Conservation (phyloP, 2,113 vertebrate species). For the Platichthys stellatus region DNA sequence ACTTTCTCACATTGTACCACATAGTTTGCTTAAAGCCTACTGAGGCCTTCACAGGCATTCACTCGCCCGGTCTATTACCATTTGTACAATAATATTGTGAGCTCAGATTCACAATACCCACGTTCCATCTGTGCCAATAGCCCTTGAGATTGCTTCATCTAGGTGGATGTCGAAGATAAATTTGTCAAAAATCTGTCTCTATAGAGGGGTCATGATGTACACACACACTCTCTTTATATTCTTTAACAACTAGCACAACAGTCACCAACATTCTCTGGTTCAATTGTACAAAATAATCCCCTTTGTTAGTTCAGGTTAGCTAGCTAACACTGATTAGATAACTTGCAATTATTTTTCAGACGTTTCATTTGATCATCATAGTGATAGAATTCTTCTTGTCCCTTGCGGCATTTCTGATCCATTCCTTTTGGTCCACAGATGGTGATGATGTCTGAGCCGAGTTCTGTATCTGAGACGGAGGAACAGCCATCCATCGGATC, state of each 20-base stretch:
- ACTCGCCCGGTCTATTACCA: background rate
- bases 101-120: constrained; percentile 19
- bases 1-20: constrained; percentile 8
- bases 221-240: constrained; percentile 21
- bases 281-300: constrained; percentile 25
- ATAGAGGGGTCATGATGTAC: background rate
- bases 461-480: constrained; percentile 6
- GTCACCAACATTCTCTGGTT: constrained; percentile 32
- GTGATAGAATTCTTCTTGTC: constrained; percentile 12
- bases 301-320: constrained; percentile 42
- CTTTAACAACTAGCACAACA: constrained; percentile 16
- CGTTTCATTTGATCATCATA: constrained; percentile 24
- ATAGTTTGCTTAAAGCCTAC: constrained; percentile 20
- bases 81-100: background rate
- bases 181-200: constrained; percentile 16
- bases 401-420: constrained; percentile 1
- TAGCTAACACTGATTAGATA: constrained; percentile 41
- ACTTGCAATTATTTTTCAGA: constrained; percentile 18
- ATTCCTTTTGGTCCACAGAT: constrained; percentile 26
- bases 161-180: constrained; percentile 24
- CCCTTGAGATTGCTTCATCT: constrained; percentile 46
- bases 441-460: background rate
- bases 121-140: constrained; percentile 29
- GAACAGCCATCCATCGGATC: constrained; percentile 1
- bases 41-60: constrained; percentile 4